A percentile compares a stretch with the other conserved stretches of the same genome.
Conservation (phyloP, 2,797 vertebrate genomes). For the Sus cebifrons region DNA sequence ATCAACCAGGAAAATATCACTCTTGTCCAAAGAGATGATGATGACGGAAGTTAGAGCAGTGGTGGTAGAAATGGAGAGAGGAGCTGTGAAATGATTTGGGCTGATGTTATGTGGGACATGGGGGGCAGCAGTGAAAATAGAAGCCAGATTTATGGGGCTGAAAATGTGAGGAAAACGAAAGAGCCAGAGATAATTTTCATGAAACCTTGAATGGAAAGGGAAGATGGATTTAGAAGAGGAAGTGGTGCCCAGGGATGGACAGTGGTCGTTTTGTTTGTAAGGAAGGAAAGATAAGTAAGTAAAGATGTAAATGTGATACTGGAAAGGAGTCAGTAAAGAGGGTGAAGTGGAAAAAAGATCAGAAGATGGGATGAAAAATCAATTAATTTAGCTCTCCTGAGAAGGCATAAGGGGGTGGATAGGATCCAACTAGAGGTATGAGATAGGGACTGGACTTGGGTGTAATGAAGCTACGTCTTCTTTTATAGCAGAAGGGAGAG, state of each 20-base stretch:
- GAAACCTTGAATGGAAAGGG: constrained; percentile 9
- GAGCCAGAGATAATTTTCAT: not conserved
- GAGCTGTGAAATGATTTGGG: constrained; percentile 17
- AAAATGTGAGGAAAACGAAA: not conserved
- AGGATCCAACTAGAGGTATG: not conserved
- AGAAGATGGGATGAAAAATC: not conserved
- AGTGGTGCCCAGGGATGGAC: not conserved
- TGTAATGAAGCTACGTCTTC: not conserved
- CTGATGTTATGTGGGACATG: not conserved
- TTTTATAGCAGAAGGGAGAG: not conserved
- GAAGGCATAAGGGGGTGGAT: not conserved
- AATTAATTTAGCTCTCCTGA: not conserved
- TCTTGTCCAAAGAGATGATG: not conserved
- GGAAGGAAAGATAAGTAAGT: not conserved
- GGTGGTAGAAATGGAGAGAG: not conserved
- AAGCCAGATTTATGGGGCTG: not conserved
- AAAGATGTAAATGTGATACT: not conserved
- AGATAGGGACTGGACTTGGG: not conserved
- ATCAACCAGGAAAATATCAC: not conserved
- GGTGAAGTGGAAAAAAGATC: not conserved
- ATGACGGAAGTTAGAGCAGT: not conserved
- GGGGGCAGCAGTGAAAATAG: not conserved
- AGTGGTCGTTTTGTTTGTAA: not conserved
- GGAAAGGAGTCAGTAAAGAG: not conserved
- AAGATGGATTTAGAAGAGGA: not conserved